Conservation (phyloP, 2,888 invertebrate species). For the Pyrochroa serraticornis region DNA sequence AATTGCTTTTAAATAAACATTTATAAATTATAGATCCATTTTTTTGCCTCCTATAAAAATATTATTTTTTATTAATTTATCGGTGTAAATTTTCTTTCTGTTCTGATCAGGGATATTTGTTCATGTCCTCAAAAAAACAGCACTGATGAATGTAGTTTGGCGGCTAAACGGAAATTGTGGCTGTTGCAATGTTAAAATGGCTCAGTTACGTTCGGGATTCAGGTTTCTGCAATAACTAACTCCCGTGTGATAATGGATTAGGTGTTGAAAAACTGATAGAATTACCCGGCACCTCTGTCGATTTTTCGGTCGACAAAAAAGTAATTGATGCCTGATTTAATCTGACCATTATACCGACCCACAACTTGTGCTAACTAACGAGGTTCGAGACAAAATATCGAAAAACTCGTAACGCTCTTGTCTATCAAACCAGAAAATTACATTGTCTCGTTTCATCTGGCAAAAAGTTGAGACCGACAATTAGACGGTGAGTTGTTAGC, state of each 20-base stretch:
- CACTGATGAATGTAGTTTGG: no score
- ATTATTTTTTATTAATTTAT: no score
- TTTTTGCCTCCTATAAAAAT: no score
- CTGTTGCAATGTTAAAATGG: background rate
- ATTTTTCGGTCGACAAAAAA: slow-evolving; percentile 30
- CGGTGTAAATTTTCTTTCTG: no score
- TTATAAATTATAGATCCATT: no score
- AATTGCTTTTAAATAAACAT: no score
- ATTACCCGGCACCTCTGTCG: background rate
- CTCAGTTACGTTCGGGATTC: background rate
- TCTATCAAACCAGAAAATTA: slow-evolving; percentile 56
- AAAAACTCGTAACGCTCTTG: slow-evolving; percentile 46
- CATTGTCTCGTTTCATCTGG: slow-evolving; percentile 53
- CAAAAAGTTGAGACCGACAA: slow-evolving; percentile 33
- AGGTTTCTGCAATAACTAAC: no score
- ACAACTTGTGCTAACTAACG: slow-evolving; percentile 42
- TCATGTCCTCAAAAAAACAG: no score
- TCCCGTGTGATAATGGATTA: background rate
- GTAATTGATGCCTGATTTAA: slow-evolving; percentile 40
- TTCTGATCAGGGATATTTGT: no score
- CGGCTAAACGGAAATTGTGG: no score
- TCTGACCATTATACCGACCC: slow-evolving; percentile 37
- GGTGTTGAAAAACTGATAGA: background rate
- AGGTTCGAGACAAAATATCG: slow-evolving; percentile 42
- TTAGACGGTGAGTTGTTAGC: slow-evolving; percentile 39